Evolutionary conservation across 2,888 invertebrate genomes (phyloP), one percentile per base, ranked within the genome.

Genomic region (Pollenia amentaria): DNA sequence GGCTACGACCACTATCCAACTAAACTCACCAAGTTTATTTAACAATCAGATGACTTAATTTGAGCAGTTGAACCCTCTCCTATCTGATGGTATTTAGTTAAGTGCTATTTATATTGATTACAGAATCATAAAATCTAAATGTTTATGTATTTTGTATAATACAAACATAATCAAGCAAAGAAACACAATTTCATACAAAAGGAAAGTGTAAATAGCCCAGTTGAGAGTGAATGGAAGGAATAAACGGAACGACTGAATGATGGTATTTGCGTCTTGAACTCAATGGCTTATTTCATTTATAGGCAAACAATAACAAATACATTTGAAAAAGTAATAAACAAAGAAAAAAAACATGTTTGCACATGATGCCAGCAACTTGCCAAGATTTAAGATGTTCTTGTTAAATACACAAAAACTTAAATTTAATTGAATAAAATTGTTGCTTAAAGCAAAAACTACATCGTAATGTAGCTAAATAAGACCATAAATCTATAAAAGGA

Each of bases 71-170:
- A 62, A 8, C 18, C 10, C 40, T 53, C 16, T 70, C 8, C 69
- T 44, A 64, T 64, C 40, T 70, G 29, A 18, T 42, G 7, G 18
- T 65, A 46, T 57, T 2, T 38, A 57, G 14, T 73, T 72, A 46
- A 16, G 16, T 42, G 44, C 29, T 53, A 53, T 53, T 62, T 76
- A 51, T 76, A 69, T 76, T 69, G 64, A 70, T 64, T 64, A 55
- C 9, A 48, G 38, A 21, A 65, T 72, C 70, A 64, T 72, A 69
- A 72, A 72, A 84, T 77, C n/a, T 42, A 57, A 48, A 51, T 57
- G 11, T 64, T 64, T 72, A 18, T 53, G 2, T 69, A 11, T 44
- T 40, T 16, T 38, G 44, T 78, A 3, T 70, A 18, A 16, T 3
- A 57, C 18, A 60, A 40, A 44, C 64, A 53, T 16, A 53, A 0